These are phyloP conservation scores for Phrynocephalus vlangalii DNA, from an alignment of 2,797 vertebrate species.

Conservation along the genomic window DNA sequence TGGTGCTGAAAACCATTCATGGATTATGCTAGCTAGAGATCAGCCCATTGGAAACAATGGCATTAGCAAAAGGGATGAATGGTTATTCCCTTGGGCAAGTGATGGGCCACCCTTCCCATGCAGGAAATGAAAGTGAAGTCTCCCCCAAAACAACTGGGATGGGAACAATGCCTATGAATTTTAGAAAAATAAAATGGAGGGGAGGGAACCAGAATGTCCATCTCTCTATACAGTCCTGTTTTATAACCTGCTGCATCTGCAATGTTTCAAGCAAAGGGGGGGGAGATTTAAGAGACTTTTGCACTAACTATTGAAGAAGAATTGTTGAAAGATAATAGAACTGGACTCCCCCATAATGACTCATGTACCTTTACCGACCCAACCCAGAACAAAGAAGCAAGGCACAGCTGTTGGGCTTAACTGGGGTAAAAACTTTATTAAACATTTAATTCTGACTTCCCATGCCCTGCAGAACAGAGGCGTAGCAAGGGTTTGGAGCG, in stretches of 20 bases:
- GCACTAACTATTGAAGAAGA: background rate
- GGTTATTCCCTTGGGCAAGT: too few relatives aligned
- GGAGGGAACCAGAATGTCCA: background rate
- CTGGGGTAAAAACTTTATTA: too few relatives aligned
- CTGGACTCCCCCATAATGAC: background rate
- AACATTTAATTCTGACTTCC: too few relatives aligned
- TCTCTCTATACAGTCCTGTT: background rate
- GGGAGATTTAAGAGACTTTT: background rate
- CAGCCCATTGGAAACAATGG: too few relatives aligned
- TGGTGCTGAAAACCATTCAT: too few relatives aligned
- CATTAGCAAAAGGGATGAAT: too few relatives aligned
- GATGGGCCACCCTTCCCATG: background rate
- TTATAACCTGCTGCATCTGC: background rate
- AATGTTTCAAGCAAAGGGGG: background rate
- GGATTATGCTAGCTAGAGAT: too few relatives aligned
- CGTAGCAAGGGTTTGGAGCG: too few relatives aligned
- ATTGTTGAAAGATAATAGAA: background rate
- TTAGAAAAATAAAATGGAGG: background rate
- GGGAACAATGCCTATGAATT: background rate
- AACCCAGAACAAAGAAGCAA: too few relatives aligned
- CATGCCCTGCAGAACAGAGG: too few relatives aligned
- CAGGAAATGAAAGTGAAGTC: background rate
- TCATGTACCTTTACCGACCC: background rate
- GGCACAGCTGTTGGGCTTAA: too few relatives aligned
- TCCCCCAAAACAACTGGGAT: background rate